Percentiles rank a stretch among this genome's conserved stretches.
phyloP scores from a whole-genome alignment of 2,797 vertebrate genomes.

The Leuciscus waleckii region DNA sequence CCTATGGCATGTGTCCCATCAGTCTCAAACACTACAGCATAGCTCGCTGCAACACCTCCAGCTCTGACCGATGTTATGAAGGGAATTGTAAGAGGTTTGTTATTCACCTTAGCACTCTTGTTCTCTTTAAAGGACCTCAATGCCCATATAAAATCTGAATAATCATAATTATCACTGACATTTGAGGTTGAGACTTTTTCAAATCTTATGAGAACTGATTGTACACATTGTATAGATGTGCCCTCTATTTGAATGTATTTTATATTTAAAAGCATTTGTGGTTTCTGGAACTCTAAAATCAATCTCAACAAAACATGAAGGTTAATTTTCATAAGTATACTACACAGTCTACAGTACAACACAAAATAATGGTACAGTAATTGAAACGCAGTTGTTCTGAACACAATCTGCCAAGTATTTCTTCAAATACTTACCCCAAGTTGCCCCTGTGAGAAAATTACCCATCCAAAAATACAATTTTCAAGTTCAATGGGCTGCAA shows the following conservation, averaged over 20 bases:
- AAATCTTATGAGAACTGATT: constrained; percentile 3
- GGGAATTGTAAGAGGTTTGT: constrained; percentile 16
- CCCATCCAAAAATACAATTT: constrained; percentile 58
- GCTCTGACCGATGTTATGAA: constrained; percentile 73
- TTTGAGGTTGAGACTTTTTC: neutral
- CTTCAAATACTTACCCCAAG: constrained; percentile 29
- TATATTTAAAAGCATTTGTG: neutral
- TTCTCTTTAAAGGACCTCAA: neutral
- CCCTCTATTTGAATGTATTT: neutral
- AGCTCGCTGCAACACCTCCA: constrained; percentile 82
- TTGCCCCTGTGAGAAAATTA: constrained; percentile 36
- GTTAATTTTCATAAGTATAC: neutral
- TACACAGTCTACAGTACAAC: neutral
- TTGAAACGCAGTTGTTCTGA: constrained; percentile 25
- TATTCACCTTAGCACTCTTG: neutral
- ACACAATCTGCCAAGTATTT: constrained; percentile 32
- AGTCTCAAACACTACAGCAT: constrained; percentile 85
- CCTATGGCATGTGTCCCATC: constrained; percentile 63
- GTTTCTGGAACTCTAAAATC: neutral
- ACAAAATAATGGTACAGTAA: constrained; percentile 6
- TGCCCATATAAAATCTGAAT: neutral
- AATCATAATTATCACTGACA: constrained; percentile 1
- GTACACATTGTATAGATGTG: neutral
- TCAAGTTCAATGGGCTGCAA: constrained; percentile 55
- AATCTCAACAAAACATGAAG: neutral